phyloP scores from a whole-genome alignment of 92 coral and sea anemone genomes.

The Heteractis magnifica region DNA sequence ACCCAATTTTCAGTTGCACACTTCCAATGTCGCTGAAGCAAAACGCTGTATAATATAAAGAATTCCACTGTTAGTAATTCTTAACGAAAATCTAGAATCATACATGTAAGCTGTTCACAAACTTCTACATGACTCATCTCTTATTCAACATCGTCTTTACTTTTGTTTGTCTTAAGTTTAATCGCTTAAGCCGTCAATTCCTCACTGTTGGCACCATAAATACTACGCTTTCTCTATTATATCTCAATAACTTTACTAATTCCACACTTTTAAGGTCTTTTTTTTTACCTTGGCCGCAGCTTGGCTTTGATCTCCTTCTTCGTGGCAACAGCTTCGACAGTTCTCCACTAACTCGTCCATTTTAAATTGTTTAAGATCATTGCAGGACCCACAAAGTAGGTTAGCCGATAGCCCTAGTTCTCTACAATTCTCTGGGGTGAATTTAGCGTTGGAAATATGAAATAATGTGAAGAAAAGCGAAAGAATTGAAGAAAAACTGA shows the following conservation, averaged over 20 bases:
- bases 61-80: background rate
- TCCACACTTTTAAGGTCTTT: background rate
- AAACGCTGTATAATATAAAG: constrained; percentile 51
- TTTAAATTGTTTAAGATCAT: constrained; percentile 86
- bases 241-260: background rate
- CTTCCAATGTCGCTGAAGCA: constrained; percentile 91
- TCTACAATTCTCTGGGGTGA: constrained; percentile 86
- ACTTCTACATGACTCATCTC: background rate
- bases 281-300: constrained; percentile 60
- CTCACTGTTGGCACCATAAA: background rate
- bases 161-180: background rate
- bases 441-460: constrained; percentile 60
- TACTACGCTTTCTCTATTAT: background rate
- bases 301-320: constrained; percentile 71
- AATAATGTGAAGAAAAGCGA: constrained; percentile 77
- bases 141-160: no score
- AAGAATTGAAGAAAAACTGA: constrained; percentile 63
- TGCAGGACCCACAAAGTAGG: constrained; percentile 94
- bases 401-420: constrained; percentile 82
- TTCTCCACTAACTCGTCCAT: constrained; percentile 59
- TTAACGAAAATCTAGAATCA: background rate
- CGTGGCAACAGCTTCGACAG: constrained; percentile 90
- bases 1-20: constrained; percentile 99
- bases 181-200: background rate
- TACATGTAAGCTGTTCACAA: no score